phyloP scores from a whole-genome alignment of 2,888 invertebrate species.

The Apamea epomidion region DNA sequence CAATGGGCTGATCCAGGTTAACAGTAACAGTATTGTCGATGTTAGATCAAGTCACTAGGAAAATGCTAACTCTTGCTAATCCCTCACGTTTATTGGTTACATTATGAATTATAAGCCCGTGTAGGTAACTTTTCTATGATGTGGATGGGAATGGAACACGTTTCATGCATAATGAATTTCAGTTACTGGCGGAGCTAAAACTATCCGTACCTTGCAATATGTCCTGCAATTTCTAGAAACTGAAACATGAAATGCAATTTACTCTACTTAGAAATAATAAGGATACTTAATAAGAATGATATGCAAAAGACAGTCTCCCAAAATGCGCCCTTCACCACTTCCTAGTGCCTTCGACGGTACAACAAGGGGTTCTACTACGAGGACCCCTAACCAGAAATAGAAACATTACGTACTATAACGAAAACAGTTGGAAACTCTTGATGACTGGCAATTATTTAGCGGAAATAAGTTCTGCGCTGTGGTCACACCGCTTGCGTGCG shows the following conservation, averaged over 20 bases:
- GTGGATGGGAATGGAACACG: neutral
- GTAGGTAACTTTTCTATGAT: neutral
- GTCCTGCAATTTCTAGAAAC: neutral
- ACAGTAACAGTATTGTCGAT: neutral
- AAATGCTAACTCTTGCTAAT: neutral
- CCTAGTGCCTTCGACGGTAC: neutral
- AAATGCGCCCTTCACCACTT: too few relatives aligned
- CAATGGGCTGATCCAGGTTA: too few relatives aligned
- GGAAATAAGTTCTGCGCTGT: constrained; percentile 78
- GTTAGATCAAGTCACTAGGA: neutral
- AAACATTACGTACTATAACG: constrained; percentile 64
- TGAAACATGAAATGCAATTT: neutral
- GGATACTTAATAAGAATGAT: neutral
- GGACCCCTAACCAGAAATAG: constrained; percentile 58
- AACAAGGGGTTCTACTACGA: neutral
- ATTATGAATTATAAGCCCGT: too few relatives aligned
- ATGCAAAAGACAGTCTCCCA: too few relatives aligned
- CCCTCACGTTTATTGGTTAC: neutral
- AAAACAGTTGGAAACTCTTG: constrained; percentile 74
- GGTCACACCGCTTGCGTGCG: constrained; percentile 69
- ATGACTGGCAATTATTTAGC: constrained; percentile 83
- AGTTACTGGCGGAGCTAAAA: neutral
- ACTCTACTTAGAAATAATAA: too few relatives aligned
- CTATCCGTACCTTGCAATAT: too few relatives aligned
- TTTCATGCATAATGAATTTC: neutral